Conservation (phyloP, 30 jellyfish, hydroid and myxozoan genomes). For the Nemopilema nomurai region DNA sequence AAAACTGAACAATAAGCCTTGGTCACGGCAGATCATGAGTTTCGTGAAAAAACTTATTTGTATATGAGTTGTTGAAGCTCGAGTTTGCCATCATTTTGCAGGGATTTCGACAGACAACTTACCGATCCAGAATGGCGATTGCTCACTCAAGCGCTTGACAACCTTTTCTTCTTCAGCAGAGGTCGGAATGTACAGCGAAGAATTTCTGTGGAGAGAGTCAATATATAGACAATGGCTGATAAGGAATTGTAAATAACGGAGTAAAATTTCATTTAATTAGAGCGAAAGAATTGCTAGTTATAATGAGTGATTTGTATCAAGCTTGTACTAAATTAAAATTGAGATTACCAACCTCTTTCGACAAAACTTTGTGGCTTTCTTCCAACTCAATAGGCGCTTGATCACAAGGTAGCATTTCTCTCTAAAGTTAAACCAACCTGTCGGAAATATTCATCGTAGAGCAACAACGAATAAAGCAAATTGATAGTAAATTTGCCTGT, state of each 20-base stretch:
- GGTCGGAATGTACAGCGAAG: conserved; percentile 7
- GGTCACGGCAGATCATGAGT: too few species aligned
- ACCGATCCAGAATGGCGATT: conserved; percentile 11
- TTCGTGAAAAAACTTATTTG: too few species aligned
- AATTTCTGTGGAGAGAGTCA: neutral
- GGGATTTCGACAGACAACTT: neutral
- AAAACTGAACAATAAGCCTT: neutral
- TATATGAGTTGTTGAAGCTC: neutral
- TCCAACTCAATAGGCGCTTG: conserved; percentile 22
- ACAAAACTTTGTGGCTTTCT: conserved; percentile 39
- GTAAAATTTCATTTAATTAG: too few species aligned
- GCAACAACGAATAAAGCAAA: too few species aligned
- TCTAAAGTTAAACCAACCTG: conserved; percentile 39
- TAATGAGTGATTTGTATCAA: too few species aligned
- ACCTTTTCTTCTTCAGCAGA: conserved; percentile 12
- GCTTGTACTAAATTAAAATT: neutral
- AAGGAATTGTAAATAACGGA: too few species aligned
- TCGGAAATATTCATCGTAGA: neutral
- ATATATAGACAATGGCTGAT: neutral
- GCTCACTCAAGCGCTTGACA: neutral
- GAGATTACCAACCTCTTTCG: conserved; percentile 20
- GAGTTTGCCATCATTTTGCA: neutral
- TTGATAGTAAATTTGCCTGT: too few species aligned
- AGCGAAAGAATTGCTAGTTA: too few species aligned
- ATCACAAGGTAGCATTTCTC: conserved; percentile 15